A percentile compares a stretch with the other conserved stretches of the same genome.
phyloP scores from a whole-genome alignment of 1,140 invertebrate species.

The Drosophila yakuba region DNA sequence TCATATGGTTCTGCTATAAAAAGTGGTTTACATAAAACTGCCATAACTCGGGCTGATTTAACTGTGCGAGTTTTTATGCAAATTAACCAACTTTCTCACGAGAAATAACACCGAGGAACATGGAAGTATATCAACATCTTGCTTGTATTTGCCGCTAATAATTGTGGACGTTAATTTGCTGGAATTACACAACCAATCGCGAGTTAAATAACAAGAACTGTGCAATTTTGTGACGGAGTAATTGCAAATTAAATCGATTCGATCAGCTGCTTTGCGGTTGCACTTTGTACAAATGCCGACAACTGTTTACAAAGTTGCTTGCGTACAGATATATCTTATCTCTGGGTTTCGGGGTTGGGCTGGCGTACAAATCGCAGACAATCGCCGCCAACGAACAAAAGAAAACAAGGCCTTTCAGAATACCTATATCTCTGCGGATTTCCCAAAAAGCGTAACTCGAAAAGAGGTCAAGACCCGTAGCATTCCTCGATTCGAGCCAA shows the following conservation, averaged over 20 bases:
- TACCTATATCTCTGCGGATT: conserved; percentile 43
- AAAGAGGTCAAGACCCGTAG: conserved; percentile 51
- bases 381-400: conserved; percentile 27
- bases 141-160: neutral
- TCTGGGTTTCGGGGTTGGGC: conserved; percentile 25
- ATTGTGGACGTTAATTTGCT: conserved; percentile 26
- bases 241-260: conserved; percentile 46
- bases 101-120: neutral
- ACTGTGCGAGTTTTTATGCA: conserved; percentile 21
- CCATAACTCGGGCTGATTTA: neutral
- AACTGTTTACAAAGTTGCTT: conserved; percentile 39
- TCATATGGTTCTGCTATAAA: conserved; percentile 9
- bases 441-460: conserved; percentile 39
- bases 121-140: neutral
- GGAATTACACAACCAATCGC: conserved; percentile 32
- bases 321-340: conserved; percentile 40
- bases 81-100: conserved; percentile 27
- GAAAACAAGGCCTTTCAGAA: conserved; percentile 35
- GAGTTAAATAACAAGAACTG: conserved; percentile 31
- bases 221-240: conserved; percentile 33
- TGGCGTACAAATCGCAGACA: conserved; percentile 6
- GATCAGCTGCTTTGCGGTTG: conserved; percentile 41
- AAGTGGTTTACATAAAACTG: conserved; percentile 13
- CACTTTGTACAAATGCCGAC: conserved; percentile 51
- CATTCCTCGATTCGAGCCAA: conserved; percentile 41